phyloP scores from a whole-genome alignment of 2,113 vertebrate species.

The Tringa solitaria region DNA sequence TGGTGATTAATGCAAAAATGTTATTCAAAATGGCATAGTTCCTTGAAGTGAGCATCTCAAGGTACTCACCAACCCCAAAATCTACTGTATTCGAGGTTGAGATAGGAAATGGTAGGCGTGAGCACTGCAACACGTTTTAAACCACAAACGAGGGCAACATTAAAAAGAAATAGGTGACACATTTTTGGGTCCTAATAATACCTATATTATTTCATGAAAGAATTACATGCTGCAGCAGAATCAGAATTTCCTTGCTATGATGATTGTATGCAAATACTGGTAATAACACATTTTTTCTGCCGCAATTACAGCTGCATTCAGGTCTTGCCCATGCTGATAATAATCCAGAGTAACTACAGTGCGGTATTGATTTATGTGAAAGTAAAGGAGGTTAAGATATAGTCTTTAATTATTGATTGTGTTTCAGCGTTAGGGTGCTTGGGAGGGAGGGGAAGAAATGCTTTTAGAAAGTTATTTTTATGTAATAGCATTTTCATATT shows the following conservation, averaged over 20 bases:
- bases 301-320: neutral
- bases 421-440: neutral
- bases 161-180: neutral
- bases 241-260: neutral
- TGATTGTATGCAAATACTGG: neutral
- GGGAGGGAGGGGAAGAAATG: neutral
- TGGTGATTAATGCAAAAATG: neutral
- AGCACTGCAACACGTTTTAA: neutral
- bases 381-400: neutral
- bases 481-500: constrained; percentile 38
- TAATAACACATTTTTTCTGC: neutral
- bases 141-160: neutral
- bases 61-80: neutral
- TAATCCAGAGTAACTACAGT: constrained; percentile 17
- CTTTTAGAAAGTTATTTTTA: constrained; percentile 53
- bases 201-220: neutral
- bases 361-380: constrained; percentile 32
- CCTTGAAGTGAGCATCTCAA: neutral
- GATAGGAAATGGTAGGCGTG: neutral
- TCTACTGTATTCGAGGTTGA: neutral
- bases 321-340: neutral
- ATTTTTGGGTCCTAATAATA: neutral
- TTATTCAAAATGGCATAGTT: neutral
- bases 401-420: constrained; percentile 53
- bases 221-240: neutral